Conservation (phyloP, 2,797 vertebrate species). For the Carduelis carduelis region DNA sequence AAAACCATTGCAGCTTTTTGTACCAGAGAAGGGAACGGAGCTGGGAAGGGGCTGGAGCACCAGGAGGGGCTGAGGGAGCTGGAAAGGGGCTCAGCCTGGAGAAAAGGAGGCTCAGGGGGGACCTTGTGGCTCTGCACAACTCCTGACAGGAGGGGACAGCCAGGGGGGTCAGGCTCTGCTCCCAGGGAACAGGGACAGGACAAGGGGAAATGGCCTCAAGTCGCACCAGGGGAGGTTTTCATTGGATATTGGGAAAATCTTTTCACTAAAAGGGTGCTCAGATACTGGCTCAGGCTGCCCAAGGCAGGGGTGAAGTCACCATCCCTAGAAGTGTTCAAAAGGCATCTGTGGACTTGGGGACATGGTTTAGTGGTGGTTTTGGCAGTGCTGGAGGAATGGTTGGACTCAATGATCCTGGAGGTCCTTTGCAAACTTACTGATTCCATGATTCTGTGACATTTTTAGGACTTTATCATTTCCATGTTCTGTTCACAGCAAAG, state of each 20-base stretch:
- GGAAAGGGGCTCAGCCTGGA: background rate
- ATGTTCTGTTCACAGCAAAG: background rate
- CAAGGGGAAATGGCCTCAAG: fast-evolving
- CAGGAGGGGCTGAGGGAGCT: background rate
- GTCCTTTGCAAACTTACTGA: background rate
- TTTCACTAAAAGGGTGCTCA: background rate
- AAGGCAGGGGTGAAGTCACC: background rate
- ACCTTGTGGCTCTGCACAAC: background rate
- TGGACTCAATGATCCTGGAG: background rate
- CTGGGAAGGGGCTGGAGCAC: background rate
- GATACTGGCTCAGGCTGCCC: background rate
- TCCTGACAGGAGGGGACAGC: background rate
- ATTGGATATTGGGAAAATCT: background rate
- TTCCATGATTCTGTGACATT: background rate
- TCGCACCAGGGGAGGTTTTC: fast-evolving
- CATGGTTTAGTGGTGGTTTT: background rate
- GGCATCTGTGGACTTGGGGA: background rate
- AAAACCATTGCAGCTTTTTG: background rate
- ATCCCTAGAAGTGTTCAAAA: background rate
- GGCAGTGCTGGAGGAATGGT: background rate
- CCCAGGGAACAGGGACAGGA: background rate
- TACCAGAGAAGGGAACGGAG: fast-evolving
- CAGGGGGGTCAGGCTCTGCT: fast-evolving
- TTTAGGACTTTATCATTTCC: background rate
- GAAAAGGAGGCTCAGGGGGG: background rate